Evolutionary conservation across 2,888 invertebrate species (phyloP), one percentile per base, ranked within the genome.

Genomic region (Rhamnusium bicolor): DNA sequence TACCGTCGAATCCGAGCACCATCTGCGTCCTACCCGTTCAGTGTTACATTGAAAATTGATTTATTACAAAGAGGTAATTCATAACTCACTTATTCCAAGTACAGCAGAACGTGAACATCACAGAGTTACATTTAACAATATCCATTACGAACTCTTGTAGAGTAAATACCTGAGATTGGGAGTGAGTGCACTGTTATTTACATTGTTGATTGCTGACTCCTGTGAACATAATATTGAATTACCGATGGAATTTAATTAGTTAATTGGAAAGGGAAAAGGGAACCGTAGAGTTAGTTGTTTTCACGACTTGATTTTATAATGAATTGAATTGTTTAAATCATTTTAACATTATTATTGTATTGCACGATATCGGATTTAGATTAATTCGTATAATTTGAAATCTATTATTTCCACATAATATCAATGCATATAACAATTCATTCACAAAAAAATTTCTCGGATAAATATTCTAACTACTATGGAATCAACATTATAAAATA

Each of bases 151-250:
- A 19, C 51, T 49, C 51, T 58, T 27, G 62, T 10, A 46, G 47
- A 56, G 62, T 54, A 72, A 68, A 67, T 47, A 66, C 46, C 63
- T 58, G 63, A 56, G 67, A 67, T 67, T 67, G 21, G 54, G 18
- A 51, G 51, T 27, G n/a, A 16, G 51, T 27, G 46, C 63, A 49
- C 19, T 32, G 14, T 51, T 72, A 69, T 72, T 72, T 69, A 72
- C 72, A 53, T 53, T 69, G 72, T 58, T 72, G 69, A 72, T 72
- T 72, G 69, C 63, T 21, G 56, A 58, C 63, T 72, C 69, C 54
- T 63, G 46, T 51, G 61, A 58, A 60, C 63, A 29, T 29, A 56
- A 69, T 65, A 72, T 69, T 12, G 49, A 65, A 65, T 72, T 63
- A 72, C 53, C 29, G 27, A 24, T 29, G 49, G 56, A 68, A 72